Evolutionary conservation across 2,113 vertebrate species (phyloP), one percentile per base, ranked within the genome.

Genomic region (Amblyopsis rosae): DNA sequence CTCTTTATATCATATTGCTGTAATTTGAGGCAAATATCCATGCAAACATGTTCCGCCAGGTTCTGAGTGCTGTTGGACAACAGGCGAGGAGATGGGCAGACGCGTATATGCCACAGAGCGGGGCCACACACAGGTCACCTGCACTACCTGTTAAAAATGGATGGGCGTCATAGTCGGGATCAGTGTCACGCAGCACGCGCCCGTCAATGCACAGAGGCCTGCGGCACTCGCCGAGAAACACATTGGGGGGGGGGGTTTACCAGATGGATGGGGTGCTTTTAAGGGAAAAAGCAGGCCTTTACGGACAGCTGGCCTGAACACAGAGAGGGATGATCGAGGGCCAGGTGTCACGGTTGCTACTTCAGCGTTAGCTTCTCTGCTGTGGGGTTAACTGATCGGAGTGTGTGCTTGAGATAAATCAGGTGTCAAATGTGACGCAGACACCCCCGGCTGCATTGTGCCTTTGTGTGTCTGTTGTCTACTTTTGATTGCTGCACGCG

Each of bases 261-360:
- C 88, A 92, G 89, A 88, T 90, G 91, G 91, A 82, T 86, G 85
- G 89, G 89, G 89, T 84, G 87, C 86, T 91, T 89, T 77, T 67
- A 75, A 50, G 66, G 72, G 68, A 53, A 82, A 82, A 88, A 70
- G 0, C 80, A 85, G 80, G 54, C 73, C 76, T 87, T 71, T 90
- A 76, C 63, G 72, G 81, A 73, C 88, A 90, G 89, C 77, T 85
- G 90, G 72, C 67, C 67, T 53, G 35, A 75, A 75, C 80, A 69
- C 81, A 61, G 76, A 51, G 75, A 75, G 70, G 81, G 63, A 77
- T 53, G 75, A 73, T 72, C 90, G 79, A 76, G 65, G 84, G 77
- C 88, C 92, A 85, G 80, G 90, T 92, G 88, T 88, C 88, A 73
- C 80, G 74, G 80, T 91, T 77, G 15, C 48, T 53, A 65, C 69